These are phyloP conservation scores for Limulus polyphemus DNA, from an alignment of 2,888 invertebrate genomes.

Conservation along the genomic window DNA sequence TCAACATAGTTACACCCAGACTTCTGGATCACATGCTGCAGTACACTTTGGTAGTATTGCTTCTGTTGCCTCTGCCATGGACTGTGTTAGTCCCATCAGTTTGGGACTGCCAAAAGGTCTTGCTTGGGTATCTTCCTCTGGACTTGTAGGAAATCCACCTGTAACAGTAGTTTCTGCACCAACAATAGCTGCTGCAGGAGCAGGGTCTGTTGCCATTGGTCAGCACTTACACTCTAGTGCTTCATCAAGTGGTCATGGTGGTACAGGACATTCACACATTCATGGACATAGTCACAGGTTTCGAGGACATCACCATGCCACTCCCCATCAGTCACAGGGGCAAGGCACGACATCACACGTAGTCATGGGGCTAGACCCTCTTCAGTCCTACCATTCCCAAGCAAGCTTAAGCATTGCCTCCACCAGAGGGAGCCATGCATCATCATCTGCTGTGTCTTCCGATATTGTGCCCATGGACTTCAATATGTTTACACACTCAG, in stretches of 20 bases:
- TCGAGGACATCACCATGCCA: slow-evolving; percentile 17
- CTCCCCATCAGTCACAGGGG: slow-evolving; percentile 11
- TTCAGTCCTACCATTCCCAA: slow-evolving; percentile 23
- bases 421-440: slow-evolving; percentile 19
- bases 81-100: slow-evolving; percentile 54
- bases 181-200: slow-evolving; percentile 3
- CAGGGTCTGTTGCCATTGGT: slow-evolving; percentile 17
- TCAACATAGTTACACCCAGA: slow-evolving; percentile 29
- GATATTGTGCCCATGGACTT: slow-evolving; percentile 28
- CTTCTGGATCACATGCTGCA: slow-evolving; percentile 18
- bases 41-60: slow-evolving; percentile 11
- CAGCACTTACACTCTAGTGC: slow-evolving; percentile 19
- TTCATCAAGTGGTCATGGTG: slow-evolving; percentile 10
- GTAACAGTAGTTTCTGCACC: background rate
- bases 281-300: slow-evolving; percentile 21
- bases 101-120: slow-evolving; percentile 16
- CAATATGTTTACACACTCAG: slow-evolving; percentile 28
- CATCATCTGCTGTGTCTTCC: slow-evolving; percentile 23
- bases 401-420: slow-evolving; percentile 14
- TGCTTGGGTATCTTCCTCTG: slow-evolving; percentile 11
- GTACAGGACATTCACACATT: slow-evolving; percentile 16
- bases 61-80: slow-evolving; percentile 47
- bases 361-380: slow-evolving; percentile 20
- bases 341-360: slow-evolving; percentile 2
- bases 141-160: slow-evolving; percentile 8